A percentile compares a stretch with the other conserved stretches of the same genome.
Evolutionary conservation across 92 coral and sea anemone genomes (phyloP).

Genomic region (Bergia sp.): DNA sequence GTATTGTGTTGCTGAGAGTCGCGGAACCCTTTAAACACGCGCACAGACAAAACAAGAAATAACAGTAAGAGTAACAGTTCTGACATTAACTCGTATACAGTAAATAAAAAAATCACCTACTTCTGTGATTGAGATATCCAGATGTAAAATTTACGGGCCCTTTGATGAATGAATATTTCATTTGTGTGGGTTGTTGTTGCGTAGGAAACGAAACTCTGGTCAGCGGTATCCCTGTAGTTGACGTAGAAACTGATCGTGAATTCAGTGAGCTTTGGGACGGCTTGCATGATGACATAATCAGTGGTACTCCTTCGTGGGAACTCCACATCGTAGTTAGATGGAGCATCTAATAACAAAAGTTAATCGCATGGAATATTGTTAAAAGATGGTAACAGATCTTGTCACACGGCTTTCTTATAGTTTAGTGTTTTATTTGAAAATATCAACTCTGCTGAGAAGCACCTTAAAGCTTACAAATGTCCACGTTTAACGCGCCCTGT

Average conservation of each 20-base stretch:
- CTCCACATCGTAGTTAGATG: conserved; percentile 50
- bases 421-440: no score
- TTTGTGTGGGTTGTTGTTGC: conserved; percentile 33
- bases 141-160: not conserved
- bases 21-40: no score
- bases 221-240: conserved; percentile 37
- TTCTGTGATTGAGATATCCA: conserved; percentile 30
- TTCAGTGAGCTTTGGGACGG: conserved; percentile 50
- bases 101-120: not conserved
- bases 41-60: no score
- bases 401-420: not conserved
- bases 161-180: conserved; percentile 63
- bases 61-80: no score
- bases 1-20: no score
- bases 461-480: no score
- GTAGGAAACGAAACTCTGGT: conserved; percentile 58
- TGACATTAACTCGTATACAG: no score
- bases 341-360: not conserved
- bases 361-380: not conserved
- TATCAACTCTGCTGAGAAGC: no score
- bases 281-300: conserved; percentile 46
- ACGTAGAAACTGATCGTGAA: conserved; percentile 66
- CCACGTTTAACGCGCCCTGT: no score
- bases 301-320: conserved; percentile 47
- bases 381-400: not conserved